phyloP scores from a whole-genome alignment of 2,113 vertebrate species.

The Salvelinus alpinus region DNA sequence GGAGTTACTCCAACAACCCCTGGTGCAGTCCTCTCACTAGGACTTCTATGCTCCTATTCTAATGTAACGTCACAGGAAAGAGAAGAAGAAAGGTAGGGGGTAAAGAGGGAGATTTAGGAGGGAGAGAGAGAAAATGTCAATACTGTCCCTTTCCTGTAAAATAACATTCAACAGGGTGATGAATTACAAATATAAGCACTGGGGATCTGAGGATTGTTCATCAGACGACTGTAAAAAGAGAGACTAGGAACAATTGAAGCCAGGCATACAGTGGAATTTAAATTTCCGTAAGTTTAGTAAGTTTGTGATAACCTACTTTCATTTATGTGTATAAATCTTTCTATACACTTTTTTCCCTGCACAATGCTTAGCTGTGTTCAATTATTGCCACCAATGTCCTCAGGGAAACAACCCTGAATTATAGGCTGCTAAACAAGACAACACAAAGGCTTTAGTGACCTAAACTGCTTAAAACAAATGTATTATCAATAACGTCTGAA shows the following conservation, averaged over 20 bases:
- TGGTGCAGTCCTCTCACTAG: conserved; percentile 38
- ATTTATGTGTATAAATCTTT: too few species aligned
- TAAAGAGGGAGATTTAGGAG: conserved; percentile 8
- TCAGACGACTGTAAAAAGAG: too few species aligned
- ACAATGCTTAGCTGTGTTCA: too few species aligned
- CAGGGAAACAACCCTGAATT: conserved; percentile 5
- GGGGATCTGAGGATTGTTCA: too few species aligned
- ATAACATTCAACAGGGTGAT: neutral
- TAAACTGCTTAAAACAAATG: conserved; percentile 21
- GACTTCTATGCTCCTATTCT: conserved; percentile 46
- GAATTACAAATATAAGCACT: neutral
- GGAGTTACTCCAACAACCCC: conserved; percentile 38
- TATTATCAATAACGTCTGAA: conserved; percentile 13
- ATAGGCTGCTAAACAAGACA: conserved; percentile 15
- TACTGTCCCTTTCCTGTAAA: neutral
- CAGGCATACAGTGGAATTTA: too few species aligned
- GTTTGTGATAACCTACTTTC: too few species aligned
- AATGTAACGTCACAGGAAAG: conserved; percentile 31
- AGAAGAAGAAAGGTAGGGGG: conserved; percentile 1
- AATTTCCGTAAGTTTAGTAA: too few species aligned
- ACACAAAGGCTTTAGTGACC: conserved; percentile 10
- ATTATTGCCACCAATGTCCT: conserved; percentile 8
- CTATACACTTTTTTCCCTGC: too few species aligned
- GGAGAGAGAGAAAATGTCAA: neutral
- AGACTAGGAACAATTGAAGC: too few species aligned